Evolutionary conservation across 1,140 invertebrate species (phyloP).

Genomic region (Macrobrachium nipponense): DNA sequence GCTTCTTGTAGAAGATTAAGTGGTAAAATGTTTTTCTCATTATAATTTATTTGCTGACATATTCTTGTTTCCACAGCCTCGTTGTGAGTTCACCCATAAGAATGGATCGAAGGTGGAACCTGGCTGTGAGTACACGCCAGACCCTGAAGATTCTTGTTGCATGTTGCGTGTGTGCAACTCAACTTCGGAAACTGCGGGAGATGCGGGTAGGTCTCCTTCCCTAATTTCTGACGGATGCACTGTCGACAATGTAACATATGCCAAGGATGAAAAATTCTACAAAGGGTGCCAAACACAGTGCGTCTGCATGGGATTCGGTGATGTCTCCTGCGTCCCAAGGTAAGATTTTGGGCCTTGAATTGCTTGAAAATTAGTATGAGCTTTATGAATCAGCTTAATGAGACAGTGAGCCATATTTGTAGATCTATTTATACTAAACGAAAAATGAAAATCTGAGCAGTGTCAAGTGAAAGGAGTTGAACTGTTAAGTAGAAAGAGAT

Average conservation of each 20-base stretch:
- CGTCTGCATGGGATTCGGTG: conserved; percentile 79
- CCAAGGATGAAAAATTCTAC: conserved; percentile 79
- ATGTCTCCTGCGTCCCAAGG: conserved; percentile 80
- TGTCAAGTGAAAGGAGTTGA: not conserved
- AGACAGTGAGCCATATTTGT: too few relatives aligned
- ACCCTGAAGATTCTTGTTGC: conserved; percentile 69
- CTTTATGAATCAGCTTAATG: not conserved
- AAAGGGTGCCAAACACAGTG: conserved; percentile 84
- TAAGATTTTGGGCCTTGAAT: conserved; percentile 60
- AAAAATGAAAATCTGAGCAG: not conserved
- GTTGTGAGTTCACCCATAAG: conserved; percentile 44
- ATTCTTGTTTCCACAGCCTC: conserved; percentile 28
- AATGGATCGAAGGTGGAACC: conserved; percentile 30
- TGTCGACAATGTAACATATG: conserved; percentile 81
- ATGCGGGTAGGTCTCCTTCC: conserved; percentile 63
- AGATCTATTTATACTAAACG: not conserved
- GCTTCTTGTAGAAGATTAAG: not conserved
- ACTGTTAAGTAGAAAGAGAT: too few relatives aligned
- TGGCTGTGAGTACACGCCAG: conserved; percentile 62
- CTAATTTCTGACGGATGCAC: conserved; percentile 75
- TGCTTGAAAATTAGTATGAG: not conserved
- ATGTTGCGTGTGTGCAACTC: conserved; percentile 68
- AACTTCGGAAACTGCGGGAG: conserved; percentile 30
- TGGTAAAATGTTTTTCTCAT: too few relatives aligned
- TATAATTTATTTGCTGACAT: not conserved